Base-by-base conservation (phyloP, 2,888 invertebrate genomes). In the Tanytarsus gracilentus region DNA sequence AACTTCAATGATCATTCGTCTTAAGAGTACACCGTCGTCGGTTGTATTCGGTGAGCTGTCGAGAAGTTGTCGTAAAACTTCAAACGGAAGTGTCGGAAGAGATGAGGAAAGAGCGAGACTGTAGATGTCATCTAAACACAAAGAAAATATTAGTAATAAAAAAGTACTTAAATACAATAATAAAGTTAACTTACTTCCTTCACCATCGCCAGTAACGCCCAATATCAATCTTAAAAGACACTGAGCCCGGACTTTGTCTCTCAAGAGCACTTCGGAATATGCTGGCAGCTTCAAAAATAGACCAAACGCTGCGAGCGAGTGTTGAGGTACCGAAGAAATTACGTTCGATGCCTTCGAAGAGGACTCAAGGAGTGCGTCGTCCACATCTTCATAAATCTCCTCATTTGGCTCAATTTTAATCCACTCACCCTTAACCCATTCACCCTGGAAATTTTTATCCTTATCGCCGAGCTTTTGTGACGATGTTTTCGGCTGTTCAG, bases 181-280 rank as follows among this genome's bases (percentile, higher is more conserved):
- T 29, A 33, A 33, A 33, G 14, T 33, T 2, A 55, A 75, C 79
- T 76, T 67, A 85, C 86, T 86, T 71, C 92, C 93, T 75, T 93
- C 91, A 50, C 92, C 93, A 69, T 94, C 92, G 67, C 92, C 91
- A 2, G 89, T 86, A 5, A 93, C 93, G 21, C 95, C 96, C 18
- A 96, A 78, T 30, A 93, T 86, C 53, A 96, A 77, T 4, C 94
- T 77, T 64, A 96, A 76, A 63, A 96, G 78, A 70, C 90, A 91
- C 67, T 90, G 86, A 0, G 95, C 95, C 63, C 86, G 82, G 65
- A 88, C 81, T 66, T 88, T 85, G 71, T 91, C 90, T 65, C 83
- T 82, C 25, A 96, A 77, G 63, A 96, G 73, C 44, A 93, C 88
- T 70, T 90, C 92, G 0, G 94, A 93, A 71, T 94, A 96, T 2